Percentiles rank a stretch among this genome's conserved stretches.
Conservation (phyloP, 1,140 invertebrate genomes). For the Drosophila carrolli region DNA sequence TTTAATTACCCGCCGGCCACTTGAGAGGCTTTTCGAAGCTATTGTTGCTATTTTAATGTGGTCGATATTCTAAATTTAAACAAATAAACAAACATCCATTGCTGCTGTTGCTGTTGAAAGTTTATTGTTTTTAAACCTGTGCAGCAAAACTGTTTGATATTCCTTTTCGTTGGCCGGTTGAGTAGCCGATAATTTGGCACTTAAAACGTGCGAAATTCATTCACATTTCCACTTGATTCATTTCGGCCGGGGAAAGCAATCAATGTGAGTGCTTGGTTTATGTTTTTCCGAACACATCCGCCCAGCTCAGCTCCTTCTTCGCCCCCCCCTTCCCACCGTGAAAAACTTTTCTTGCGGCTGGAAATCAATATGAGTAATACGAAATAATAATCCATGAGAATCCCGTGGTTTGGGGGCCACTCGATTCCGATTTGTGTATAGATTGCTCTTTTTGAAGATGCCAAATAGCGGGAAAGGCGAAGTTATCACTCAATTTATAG, state of each 20-base stretch:
- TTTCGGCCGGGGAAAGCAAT: constrained; percentile 39
- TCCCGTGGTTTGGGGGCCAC: constrained; percentile 30
- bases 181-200: constrained; percentile 74
- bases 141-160: constrained; percentile 62
- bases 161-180: constrained; percentile 46
- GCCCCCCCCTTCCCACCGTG: too few relatives aligned
- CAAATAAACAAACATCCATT: constrained; percentile 73
- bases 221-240: constrained; percentile 62
- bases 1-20: constrained; percentile 66
- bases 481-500: constrained; percentile 53
- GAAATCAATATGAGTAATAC: constrained; percentile 56
- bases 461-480: constrained; percentile 11
- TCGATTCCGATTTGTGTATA: constrained; percentile 40
- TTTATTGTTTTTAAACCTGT: constrained; percentile 80
- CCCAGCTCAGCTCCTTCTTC: constrained; percentile 8
- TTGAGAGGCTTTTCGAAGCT: constrained; percentile 78
- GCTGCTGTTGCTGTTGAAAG: constrained; percentile 61
- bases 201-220: constrained; percentile 73
- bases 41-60: constrained; percentile 77
- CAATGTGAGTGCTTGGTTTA: constrained; percentile 50
- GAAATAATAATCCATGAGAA: constrained; percentile 55
- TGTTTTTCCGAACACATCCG: constrained; percentile 41
- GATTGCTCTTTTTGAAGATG: constrained; percentile 50
- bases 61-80: constrained; percentile 82
- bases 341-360: constrained; percentile 40